Evolutionary conservation across 2,797 vertebrate genomes (phyloP).

Genomic region (Bufotes viridis): DNA sequence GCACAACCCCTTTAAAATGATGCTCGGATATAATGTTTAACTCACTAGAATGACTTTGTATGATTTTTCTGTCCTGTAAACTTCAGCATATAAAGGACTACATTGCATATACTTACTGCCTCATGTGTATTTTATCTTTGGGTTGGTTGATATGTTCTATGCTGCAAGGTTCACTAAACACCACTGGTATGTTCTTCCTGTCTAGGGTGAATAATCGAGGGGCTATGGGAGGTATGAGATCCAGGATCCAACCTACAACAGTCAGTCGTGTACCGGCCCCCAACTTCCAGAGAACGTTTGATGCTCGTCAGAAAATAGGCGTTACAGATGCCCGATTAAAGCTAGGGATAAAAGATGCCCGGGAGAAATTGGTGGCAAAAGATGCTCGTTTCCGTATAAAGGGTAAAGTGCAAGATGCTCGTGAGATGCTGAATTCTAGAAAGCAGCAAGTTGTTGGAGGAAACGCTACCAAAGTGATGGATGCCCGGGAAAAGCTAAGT

Average conservation of each 20-base stretch:
- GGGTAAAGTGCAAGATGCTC: conserved; percentile 89
- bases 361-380: conserved; percentile 90
- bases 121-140: too few species aligned
- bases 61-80: too few species aligned
- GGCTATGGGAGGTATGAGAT: conserved; percentile 72
- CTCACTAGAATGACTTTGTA: too few species aligned
- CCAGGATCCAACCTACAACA: conserved; percentile 74
- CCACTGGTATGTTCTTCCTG: background rate
- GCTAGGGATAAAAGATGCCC: conserved; percentile 90
- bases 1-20: too few species aligned
- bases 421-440: conserved; percentile 93
- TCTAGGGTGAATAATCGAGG: conserved; percentile 72
- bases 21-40: too few species aligned
- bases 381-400: conserved; percentile 92
- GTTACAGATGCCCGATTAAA: conserved; percentile 85
- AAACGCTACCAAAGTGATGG: conserved; percentile 83
- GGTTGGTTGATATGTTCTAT: background rate
- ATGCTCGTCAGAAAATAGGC: conserved; percentile 94
- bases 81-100: too few species aligned
- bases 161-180: background rate
- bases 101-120: too few species aligned
- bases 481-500: conserved; percentile 92
- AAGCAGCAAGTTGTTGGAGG: conserved; percentile 79
- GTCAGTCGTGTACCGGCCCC: conserved; percentile 72
- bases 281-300: conserved; percentile 82